Percentiles rank a stretch among this genome's conserved stretches.
Evolutionary conservation across 2,888 invertebrate genomes (phyloP).

Genomic region (Prosopocoilus inquinatus): DNA sequence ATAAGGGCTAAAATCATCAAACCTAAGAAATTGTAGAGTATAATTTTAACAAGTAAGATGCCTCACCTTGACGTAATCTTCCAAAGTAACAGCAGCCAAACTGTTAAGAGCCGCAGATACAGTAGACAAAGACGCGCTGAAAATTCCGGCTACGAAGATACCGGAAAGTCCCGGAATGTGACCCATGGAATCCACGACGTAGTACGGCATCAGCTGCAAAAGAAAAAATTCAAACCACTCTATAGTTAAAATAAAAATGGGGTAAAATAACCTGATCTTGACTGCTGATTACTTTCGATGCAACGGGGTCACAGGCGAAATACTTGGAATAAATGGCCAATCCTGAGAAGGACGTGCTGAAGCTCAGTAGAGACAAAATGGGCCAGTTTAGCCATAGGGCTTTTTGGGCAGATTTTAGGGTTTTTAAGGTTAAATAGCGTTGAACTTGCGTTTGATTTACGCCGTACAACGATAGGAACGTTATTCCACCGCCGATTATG

Average conservation of each 20-base stretch:
- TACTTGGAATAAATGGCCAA: constrained; percentile 77
- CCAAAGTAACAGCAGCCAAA: constrained; percentile 81
- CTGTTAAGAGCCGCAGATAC: constrained; percentile 87
- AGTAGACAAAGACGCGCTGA: constrained; percentile 84
- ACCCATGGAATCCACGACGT: constrained; percentile 70
- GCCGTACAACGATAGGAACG: constrained; percentile 65
- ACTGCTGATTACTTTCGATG: constrained; percentile 58
- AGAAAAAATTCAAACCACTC: not conserved
- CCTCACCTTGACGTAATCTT: constrained; percentile 69
- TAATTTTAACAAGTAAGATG: not conserved
- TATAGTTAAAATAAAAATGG: not conserved
- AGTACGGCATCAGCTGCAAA: constrained; percentile 64
- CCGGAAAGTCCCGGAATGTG: constrained; percentile 75
- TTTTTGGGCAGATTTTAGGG: constrained; percentile 63
- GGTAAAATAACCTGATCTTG: constrained; percentile 58
- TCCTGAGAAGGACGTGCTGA: constrained; percentile 66
- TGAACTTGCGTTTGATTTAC: constrained; percentile 77
- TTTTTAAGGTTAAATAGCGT: constrained; percentile 61
- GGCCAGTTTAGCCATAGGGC: constrained; percentile 79
- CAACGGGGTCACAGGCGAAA: constrained; percentile 72
- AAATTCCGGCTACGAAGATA: constrained; percentile 83
- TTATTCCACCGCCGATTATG: constrained; percentile 75
- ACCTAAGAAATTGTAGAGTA: no score
- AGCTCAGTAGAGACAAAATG: constrained; percentile 66
- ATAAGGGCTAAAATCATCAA: constrained; percentile 40